phyloP scores from a whole-genome alignment of 2,113 vertebrate species.

The Phrynosoma platyrhinos region DNA sequence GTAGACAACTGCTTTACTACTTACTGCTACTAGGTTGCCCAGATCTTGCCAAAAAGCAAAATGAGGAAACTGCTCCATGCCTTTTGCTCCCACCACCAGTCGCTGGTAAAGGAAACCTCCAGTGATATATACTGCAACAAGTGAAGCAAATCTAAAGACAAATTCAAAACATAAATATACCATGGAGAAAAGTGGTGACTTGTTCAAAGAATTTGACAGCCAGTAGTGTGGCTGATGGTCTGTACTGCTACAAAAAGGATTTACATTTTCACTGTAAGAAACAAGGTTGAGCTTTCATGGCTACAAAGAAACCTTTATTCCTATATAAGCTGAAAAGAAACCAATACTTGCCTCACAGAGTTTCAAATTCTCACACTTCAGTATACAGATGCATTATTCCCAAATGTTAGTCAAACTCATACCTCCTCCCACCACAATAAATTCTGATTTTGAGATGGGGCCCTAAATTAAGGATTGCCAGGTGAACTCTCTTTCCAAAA shows the following conservation, averaged over 20 bases:
- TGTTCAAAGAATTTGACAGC: background rate
- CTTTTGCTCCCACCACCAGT: slow-evolving; percentile 93
- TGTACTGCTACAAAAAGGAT: slow-evolving; percentile 9
- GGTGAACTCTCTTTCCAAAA: background rate
- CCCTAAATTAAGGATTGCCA: background rate
- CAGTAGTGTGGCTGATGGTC: background rate
- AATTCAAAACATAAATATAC: slow-evolving; percentile 6
- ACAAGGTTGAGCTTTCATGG: background rate
- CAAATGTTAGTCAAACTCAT: background rate
- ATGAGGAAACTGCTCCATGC: slow-evolving; percentile 96
- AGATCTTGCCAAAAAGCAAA: slow-evolving; percentile 93
- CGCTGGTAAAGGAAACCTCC: slow-evolving; percentile 96
- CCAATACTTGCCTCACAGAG: too few relatives aligned
- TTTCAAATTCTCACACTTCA: background rate
- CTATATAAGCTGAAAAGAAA: background rate
- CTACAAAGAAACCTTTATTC: background rate
- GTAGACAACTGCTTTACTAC: slow-evolving; percentile 47
- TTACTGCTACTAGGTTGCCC: slow-evolving; percentile 93
- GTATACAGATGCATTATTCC: background rate
- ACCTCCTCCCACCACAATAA: background rate
- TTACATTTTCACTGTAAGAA: background rate
- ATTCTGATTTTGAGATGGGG: background rate
- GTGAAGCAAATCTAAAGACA: slow-evolving; percentile 79
- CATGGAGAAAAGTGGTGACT: background rate
- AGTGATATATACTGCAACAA: slow-evolving; percentile 88